Evolutionary conservation across 2,797 vertebrate genomes (phyloP), one percentile per base, ranked within the genome.

Genomic region (Pangasius djambal): DNA sequence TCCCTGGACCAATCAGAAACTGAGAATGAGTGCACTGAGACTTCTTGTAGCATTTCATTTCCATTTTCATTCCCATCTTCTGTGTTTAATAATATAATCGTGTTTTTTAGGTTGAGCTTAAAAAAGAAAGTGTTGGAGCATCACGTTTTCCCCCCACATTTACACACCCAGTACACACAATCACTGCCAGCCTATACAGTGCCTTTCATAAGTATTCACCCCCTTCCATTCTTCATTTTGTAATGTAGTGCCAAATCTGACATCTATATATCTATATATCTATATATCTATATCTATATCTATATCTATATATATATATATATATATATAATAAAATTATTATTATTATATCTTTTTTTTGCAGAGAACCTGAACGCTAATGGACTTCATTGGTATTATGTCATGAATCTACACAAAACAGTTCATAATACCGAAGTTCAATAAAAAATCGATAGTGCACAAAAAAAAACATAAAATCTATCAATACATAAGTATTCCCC

Each of bases 1-100:
- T 97, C 91, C 97, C 97, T 98, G 94, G n/a, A 87, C 92, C 85
- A 52, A 91, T 91, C 92, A 82, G 15, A 91, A 81, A 78, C 1
- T 12, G 44, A 85, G 65, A 85, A 48, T 67, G n/a, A 69, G 18
- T 18, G 13, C 28, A 52, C 12, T n/a, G 13, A 65, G 40, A n/a
- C 59, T 48, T 83, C 16, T 12, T n/a, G 25, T 6, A n/a, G 40
- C 25, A n/a, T 3, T 48, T n/a, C 2, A 28, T 63, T 63, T 6
- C 44, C 5, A 61, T 69, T 28, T 31, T 8, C 44, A 6, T 9
- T n/a, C 4, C 40, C 40, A 77, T 12, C 18, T 50, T 50, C 7
- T 50, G 9, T 15, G 9, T 10, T 52, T 69, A 52, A 67, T 20
- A 34, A 18, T 83, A 63, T 48, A 50, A 50, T 48, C 18, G 31